Conservation (phyloP, 2,888 invertebrate species). For the Drosophila vallismaia region DNA sequence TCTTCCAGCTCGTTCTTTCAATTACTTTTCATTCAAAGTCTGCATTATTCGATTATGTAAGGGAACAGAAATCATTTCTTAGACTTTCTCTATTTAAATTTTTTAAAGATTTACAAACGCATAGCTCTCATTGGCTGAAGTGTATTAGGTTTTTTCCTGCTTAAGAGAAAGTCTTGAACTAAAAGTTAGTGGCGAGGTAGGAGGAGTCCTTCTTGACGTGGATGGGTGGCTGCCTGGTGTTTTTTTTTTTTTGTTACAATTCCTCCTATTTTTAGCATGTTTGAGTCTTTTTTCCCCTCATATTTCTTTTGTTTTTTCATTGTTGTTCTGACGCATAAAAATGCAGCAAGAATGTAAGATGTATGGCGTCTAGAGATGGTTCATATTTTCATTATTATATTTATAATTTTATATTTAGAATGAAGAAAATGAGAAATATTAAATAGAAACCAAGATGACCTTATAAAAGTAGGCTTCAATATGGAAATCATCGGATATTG, state of each 20-base stretch:
- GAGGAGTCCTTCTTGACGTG: conserved; percentile 3
- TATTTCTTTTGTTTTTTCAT: not conserved
- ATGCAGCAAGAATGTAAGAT: not conserved
- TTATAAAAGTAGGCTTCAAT: too few relatives aligned
- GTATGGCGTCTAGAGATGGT: conserved; percentile 1
- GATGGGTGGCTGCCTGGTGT: not conserved
- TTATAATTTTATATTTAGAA: too few relatives aligned
- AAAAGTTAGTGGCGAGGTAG: not conserved
- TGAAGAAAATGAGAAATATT: too few relatives aligned
- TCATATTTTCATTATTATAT: not conserved
- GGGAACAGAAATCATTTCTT: not conserved
- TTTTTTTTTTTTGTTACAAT: conserved; percentile 1
- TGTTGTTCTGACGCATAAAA: not conserved
- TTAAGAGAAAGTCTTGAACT: not conserved
- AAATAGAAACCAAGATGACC: too few relatives aligned
- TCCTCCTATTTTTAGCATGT: conserved; percentile 27
- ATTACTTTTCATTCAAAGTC: not conserved
- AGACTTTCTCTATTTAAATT: not conserved
- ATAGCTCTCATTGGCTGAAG: not conserved
- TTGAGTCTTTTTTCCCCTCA: conserved; percentile 3
- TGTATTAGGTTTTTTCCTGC: conserved; percentile 1
- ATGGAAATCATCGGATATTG: not conserved
- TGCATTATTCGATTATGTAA: not conserved
- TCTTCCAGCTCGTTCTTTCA: not conserved
- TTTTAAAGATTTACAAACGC: too few relatives aligned